Conservation (phyloP, 1,140 invertebrate species). For the Frieseomelitta varia region DNA sequence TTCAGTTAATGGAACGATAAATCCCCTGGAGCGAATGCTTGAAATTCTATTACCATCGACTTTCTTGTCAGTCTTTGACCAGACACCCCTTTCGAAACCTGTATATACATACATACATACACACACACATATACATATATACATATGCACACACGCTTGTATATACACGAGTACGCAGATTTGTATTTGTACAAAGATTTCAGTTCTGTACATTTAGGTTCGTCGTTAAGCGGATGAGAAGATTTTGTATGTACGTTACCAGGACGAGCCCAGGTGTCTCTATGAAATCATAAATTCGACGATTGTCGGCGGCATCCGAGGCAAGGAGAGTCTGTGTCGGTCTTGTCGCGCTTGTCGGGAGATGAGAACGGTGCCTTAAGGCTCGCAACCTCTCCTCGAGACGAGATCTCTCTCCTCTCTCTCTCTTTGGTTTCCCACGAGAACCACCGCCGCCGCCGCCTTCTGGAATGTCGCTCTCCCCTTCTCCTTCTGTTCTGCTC, state of each 20-base stretch:
- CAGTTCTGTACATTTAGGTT: neutral
- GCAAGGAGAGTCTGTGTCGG: conserved; percentile 50
- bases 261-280: neutral
- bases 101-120: no score
- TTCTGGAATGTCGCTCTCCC: conserved; percentile 82
- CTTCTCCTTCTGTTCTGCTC: conserved; percentile 70
- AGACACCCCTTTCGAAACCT: neutral
- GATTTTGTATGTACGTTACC: neutral
- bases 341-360: conserved; percentile 72
- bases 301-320: conserved; percentile 48
- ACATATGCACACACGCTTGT: no score
- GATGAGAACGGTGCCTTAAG: conserved; percentile 77
- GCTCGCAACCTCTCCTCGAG: conserved; percentile 70
- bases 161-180: no score
- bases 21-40: neutral
- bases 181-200: neutral
- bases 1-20: conserved; percentile 12
- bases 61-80: conserved; percentile 1
- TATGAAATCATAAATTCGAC: conserved; percentile 62
- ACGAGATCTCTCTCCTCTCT: conserved; percentile 70
- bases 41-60: conserved; percentile 1
- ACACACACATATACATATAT: no score
- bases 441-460: conserved; percentile 81
- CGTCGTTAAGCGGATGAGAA: neutral
- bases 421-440: conserved; percentile 81